Percentiles rank a stretch among this genome's conserved stretches.
Conservation (phyloP, 30 jellyfish, hydroid and myxozoan genomes). For the Turritopsis dohrnii region DNA sequence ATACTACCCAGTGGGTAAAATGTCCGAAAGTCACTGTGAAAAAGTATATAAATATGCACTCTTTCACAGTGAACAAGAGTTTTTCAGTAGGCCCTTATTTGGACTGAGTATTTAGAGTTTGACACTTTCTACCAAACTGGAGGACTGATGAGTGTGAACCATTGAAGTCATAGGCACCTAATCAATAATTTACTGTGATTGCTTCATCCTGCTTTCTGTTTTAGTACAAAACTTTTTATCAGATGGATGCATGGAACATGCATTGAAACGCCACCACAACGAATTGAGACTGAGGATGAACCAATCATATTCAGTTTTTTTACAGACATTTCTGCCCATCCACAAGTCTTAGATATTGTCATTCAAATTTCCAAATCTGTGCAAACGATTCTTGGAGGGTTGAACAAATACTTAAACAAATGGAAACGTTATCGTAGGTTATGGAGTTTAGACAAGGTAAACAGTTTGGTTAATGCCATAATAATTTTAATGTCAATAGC, state of each 20-base stretch:
- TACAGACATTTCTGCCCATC: conserved; percentile 78
- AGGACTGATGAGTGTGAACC: too few relatives aligned
- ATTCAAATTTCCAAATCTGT: conserved; percentile 57
- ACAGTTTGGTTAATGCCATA: too few relatives aligned
- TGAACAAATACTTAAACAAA: conserved; percentile 57
- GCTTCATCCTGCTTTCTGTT: too few relatives aligned
- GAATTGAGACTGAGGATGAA: conserved; percentile 78
- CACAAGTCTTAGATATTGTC: conserved; percentile 66
- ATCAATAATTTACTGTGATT: too few relatives aligned
- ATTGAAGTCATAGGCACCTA: too few relatives aligned
- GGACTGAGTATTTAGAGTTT: too few relatives aligned
- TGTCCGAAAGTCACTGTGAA: too few relatives aligned
- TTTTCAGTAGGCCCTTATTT: not conserved
- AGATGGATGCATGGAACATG: conserved; percentile 99
- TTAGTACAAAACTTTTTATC: conserved; percentile 77
- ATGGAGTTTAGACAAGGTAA: conserved; percentile 89
- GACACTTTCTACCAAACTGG: too few relatives aligned
- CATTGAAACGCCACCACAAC: conserved; percentile 92
- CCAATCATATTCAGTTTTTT: conserved; percentile 80
- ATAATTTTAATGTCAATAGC: too few relatives aligned
- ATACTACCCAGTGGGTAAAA: too few relatives aligned
- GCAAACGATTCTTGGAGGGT: conserved; percentile 75
- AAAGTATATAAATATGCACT: too few relatives aligned
- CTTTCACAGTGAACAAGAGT: not conserved
- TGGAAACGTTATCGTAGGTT: conserved; percentile 81